Evolutionary conservation across 2,113 vertebrate species (phyloP).

Genomic region (human (Homo sapiens)): DNA sequence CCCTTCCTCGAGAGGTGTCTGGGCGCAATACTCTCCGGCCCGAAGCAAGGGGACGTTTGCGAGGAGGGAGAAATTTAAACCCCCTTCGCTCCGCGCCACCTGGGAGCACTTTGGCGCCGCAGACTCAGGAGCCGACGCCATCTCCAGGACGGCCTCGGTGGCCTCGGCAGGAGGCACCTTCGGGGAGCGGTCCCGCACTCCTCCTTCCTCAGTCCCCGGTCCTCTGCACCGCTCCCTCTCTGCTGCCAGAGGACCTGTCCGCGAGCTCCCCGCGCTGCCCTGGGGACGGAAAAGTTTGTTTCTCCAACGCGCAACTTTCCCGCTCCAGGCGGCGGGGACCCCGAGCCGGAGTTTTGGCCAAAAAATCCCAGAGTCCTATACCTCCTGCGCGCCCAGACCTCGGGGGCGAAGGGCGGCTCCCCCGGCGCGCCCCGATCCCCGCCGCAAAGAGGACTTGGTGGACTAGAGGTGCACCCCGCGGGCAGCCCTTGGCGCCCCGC

Average conservation of each 20-base stretch:
- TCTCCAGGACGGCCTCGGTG: background rate
- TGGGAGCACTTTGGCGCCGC: background rate
- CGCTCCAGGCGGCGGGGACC: too few relatives aligned
- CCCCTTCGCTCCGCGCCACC: background rate
- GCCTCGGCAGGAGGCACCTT: background rate
- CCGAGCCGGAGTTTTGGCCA: rapidly evolving
- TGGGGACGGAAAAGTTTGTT: rapidly evolving
- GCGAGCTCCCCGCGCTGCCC: background rate
- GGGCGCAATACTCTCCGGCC: background rate
- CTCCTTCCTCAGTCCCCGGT: too few relatives aligned
- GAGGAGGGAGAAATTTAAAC: background rate
- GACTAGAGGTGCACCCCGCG: rapidly evolving
- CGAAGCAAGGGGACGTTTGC: rapidly evolving
- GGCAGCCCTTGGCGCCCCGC: too few relatives aligned
- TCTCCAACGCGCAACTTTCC: rapidly evolving
- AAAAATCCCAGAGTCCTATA: rapidly evolving
- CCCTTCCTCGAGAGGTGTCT: rapidly evolving
- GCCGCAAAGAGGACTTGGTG: background rate
- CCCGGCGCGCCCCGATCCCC: rapidly evolving
- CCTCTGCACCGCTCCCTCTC: rapidly evolving
- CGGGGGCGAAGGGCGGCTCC: background rate
- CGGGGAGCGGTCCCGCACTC: background rate
- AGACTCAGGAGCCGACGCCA: background rate
- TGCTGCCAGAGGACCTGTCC: background rate
- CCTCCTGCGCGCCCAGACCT: background rate